Conservation (phyloP, 2,888 invertebrate genomes). For the Drepana falcataria region DNA sequence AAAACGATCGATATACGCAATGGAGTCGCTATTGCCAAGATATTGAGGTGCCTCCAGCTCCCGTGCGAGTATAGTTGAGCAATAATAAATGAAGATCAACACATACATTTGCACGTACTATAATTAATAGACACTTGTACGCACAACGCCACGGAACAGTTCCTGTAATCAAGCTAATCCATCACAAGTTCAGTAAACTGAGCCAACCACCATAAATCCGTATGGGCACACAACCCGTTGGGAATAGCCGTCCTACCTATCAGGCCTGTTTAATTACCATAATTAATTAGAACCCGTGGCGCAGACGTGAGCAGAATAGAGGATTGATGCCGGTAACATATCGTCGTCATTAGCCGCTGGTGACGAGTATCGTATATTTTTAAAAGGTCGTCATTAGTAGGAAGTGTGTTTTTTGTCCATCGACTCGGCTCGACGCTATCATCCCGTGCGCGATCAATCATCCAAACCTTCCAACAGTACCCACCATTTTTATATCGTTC, state of each 20-base stretch:
- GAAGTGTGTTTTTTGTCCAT: constrained; percentile 57
- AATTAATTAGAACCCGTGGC: constrained; percentile 73
- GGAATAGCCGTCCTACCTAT: constrained; percentile 39
- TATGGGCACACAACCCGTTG: constrained; percentile 28
- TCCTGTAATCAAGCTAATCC: constrained; percentile 4
- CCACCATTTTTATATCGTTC: constrained; percentile 13
- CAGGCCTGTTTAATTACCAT: constrained; percentile 69
- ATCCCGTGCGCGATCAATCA: constrained; percentile 62
- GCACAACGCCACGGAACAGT: constrained; percentile 8
- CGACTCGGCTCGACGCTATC: constrained; percentile 37
- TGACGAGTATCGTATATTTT: constrained; percentile 58
- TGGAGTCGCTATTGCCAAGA: too few relatives aligned
- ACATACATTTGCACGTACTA: neutral
- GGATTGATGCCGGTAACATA: constrained; percentile 72
- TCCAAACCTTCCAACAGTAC: constrained; percentile 26
- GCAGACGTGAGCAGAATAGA: constrained; percentile 69
- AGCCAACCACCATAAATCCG: constrained; percentile 25
- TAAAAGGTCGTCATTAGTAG: constrained; percentile 67
- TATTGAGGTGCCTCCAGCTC: too few relatives aligned
- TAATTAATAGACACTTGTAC: constrained; percentile 3
- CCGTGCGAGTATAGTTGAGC: too few relatives aligned
- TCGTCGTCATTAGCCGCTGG: constrained; percentile 61
- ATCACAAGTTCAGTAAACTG: constrained; percentile 3
- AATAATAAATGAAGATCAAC: constrained; percentile 1
- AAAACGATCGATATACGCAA: too few relatives aligned